Base-by-base conservation (phyloP, 2,888 invertebrate species). In the Drosophila falleni region DNA sequence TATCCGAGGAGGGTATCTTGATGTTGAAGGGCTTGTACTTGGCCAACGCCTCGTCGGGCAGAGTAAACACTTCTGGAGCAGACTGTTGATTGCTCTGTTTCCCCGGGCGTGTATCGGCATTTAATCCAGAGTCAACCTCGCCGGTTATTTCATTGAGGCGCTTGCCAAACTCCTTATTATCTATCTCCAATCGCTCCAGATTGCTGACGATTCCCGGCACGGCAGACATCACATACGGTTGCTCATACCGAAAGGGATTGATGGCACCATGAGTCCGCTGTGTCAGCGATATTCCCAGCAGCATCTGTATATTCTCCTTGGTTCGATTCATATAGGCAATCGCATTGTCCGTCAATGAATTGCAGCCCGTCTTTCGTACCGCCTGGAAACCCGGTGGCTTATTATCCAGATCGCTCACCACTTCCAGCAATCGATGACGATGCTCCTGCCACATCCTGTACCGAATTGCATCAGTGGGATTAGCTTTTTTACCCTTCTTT, bases 281-380 rank as follows among this genome's bases (percentile, higher is more conserved):
- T 1, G 62, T 69, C 33, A 50, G 50, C 23, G 67, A 55, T 11
- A 80, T 23, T 0, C 35, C 60, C 5, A 69, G 8, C 19, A 80
- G 54, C 50, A 86, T 42, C 4, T 78, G 80, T 2, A 87, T 75
- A 35, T 87, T 87, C 0, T 71, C 74, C 46, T 46, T 75, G 23
- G 86, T 88, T 4, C 83, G 81, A 0, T 10, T 6, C 88, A 86
- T 80, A 9, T 71, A 88, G 2, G 26, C 33, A 1, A 41, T n/a
- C 0, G 88, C 86, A 46, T 86, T 76, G 0, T 75, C 78, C 0
- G 78, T 67, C 15, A 87, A 15, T 0, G 9, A 9, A 39, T 76
- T 67, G 0, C 80, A 58, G 0, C 81, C 81, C 0, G 86, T 81
- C 16, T 69, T 13, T 0, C 83, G 86, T 0, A 62, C 71, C 0